These are phyloP conservation scores for Stichodactyla helianthus DNA, from an alignment of 64 coral and sea anemone genomes.

Conservation along the genomic window DNA sequence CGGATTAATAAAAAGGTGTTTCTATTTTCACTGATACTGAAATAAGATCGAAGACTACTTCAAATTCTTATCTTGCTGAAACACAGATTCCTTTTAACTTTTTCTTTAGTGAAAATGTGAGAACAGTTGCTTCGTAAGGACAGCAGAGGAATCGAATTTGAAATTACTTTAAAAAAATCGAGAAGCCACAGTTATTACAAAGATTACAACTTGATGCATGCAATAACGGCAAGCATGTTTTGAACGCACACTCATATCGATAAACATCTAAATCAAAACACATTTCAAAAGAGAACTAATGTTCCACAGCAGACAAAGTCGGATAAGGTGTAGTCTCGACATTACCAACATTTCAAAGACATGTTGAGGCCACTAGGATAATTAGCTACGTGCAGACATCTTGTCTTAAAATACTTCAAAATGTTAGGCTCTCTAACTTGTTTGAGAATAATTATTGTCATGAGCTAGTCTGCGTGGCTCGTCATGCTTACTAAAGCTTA, in stretches of 20 bases:
- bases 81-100: neutral
- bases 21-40: neutral
- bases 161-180: neutral
- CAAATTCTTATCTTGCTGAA: neutral
- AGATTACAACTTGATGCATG: neutral
- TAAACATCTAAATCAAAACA: conserved; percentile 13
- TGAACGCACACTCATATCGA: neutral
- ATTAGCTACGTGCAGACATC: neutral
- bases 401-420: conserved; percentile 5
- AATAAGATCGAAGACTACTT: neutral
- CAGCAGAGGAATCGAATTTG: neutral
- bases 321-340: neutral
- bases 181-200: neutral
- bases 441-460: neutral
- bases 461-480: neutral
- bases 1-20: neutral
- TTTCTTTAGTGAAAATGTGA: neutral
- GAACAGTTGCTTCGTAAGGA: too few species aligned
- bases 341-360: neutral
- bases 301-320: neutral
- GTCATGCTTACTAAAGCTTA: neutral
- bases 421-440: neutral
- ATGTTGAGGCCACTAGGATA: neutral
- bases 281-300: neutral
- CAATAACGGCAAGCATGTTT: neutral